Evolutionary conservation across 2,113 vertebrate species (phyloP), one percentile per base, ranked within the genome.

Genomic region (Halichoerus grypus): DNA sequence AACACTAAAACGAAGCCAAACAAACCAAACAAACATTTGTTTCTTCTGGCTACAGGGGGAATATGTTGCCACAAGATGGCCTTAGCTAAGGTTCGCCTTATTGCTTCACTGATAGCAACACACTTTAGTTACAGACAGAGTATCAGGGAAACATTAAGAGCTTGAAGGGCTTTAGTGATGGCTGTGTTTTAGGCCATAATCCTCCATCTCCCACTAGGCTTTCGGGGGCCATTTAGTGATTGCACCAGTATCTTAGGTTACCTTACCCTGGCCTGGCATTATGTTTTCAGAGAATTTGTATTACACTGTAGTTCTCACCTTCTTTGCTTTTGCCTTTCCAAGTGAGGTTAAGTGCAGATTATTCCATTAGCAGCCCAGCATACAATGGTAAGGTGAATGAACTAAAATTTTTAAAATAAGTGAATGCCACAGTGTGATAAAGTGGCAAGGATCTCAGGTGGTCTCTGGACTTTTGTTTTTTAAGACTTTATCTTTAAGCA

Each of bases 251-350:
- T 9, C 14, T 53, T 89, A 67, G 55, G n/a, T 36, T 83, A 28
- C 31, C 57, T 80, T 46, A 67, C 46, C 9, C 19, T 71, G 76
- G 39, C 26, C 69, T 71, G 80, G 42, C 33, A 71, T 33, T 82
- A 16, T 69, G 61, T 91, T 95, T 86, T 72, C 26, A 93, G 51
- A 95, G 57, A 86, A 59, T 96, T 90, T 21, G 8, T 72, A 77
- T 81, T 65, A 42, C 9, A 63, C 18, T 22, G 33, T 69, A 22
- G 33, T 96, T 96, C n/a, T 94, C 1, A 19, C 22, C 51, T 53
- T 61, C n/a, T 92, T 89, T 89, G 33, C 6, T 82, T 98, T 91
- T 88, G 46, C n/a, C 42, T 93, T 96, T 93, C 59, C 39, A 88
- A 69, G 22, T 79, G 22, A 94, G 19, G 33, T 57, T 77, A 51